phyloP scores from a whole-genome alignment of 1,140 invertebrate species.

The Brachystomella parvula region DNA sequence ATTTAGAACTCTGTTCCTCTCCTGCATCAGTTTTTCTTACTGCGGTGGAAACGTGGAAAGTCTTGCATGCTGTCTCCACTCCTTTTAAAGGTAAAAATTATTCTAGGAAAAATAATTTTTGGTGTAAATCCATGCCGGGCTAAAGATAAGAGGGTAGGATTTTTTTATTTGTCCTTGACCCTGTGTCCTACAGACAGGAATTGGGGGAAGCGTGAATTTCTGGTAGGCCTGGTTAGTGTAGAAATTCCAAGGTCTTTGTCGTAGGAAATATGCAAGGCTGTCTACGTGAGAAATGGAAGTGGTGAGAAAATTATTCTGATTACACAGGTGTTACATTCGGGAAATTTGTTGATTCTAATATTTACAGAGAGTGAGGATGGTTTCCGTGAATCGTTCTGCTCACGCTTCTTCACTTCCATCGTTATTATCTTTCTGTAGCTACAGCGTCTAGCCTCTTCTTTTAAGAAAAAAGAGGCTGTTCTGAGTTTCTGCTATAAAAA shows the following conservation, averaged over 20 bases:
- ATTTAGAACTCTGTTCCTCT: too few species aligned
- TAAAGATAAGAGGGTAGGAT: too few species aligned
- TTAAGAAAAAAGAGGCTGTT: neutral
- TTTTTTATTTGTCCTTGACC: neutral
- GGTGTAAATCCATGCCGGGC: too few species aligned
- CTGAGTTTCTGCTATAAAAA: too few species aligned
- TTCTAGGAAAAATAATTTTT: too few species aligned
- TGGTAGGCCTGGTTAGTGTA: too few species aligned
- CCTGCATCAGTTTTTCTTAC: too few species aligned
- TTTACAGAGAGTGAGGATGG: neutral
- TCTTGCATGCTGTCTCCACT: too few species aligned
- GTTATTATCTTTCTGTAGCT: neutral
- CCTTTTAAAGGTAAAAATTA: too few species aligned
- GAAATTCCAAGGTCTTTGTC: too few species aligned
- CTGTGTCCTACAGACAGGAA: neutral
- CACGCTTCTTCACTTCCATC: neutral
- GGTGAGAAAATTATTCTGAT: constrained; percentile 6
- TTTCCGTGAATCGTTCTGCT: neutral
- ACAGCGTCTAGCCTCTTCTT: neutral
- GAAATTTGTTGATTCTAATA: neutral
- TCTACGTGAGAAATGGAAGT: neutral
- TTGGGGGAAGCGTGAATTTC: neutral
- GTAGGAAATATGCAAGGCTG: too few species aligned
- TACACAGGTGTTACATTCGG: neutral
- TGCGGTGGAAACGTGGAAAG: too few species aligned